Base-by-base conservation (phyloP, 2,113 vertebrate genomes). In the Semicossyphus pulcher region DNA sequence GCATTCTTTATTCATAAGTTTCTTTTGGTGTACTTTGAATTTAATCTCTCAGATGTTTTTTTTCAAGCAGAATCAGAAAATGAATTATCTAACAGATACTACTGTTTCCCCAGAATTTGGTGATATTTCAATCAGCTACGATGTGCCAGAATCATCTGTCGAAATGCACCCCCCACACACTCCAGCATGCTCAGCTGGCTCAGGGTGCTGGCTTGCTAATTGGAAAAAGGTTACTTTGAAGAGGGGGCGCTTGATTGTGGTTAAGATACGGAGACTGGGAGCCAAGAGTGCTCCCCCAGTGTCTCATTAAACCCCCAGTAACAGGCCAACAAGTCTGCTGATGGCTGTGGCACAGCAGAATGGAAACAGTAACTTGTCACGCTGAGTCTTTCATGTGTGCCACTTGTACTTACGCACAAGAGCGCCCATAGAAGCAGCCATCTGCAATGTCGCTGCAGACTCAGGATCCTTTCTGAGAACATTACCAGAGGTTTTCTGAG, bases 351-450 rank as follows among this genome's bases (percentile, higher is more conserved):
- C 63, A 75, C 72, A 28, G 62, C 48, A 61, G 86, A 82, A 64
- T 65, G 74, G 79, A 79, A 77, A 82, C 59, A 80, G 77, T 54
- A 64, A 78, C 82, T 81, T 78, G 52, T 83, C 71, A 26, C 62
- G 80, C 79, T 76, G 83, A 63, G 70, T 65, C 89, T 90, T 91
- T 92, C 83, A 89, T 91, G 88, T 90, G 65, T 51, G 76, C 63
- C 52, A 68, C 67, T 81, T 86, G 29, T 73, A 41, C 48, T 82
- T 58, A 36, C 7, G 16, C 65, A 74, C 41, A 62, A 68, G 70
- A 72, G 58, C 20, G 20, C 39, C 44, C 66, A 75, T 14, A 72
- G 60, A 88, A 61, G 69, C 56, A 83, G 69, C 69, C 75, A 80
- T 86, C 77, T 88, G 73, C 31, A 86, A 51, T 59, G 39, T 36